These are phyloP conservation scores for Sigmodon hispidus DNA, from an alignment of 2,113 vertebrate species.

Conservation along the genomic window DNA sequence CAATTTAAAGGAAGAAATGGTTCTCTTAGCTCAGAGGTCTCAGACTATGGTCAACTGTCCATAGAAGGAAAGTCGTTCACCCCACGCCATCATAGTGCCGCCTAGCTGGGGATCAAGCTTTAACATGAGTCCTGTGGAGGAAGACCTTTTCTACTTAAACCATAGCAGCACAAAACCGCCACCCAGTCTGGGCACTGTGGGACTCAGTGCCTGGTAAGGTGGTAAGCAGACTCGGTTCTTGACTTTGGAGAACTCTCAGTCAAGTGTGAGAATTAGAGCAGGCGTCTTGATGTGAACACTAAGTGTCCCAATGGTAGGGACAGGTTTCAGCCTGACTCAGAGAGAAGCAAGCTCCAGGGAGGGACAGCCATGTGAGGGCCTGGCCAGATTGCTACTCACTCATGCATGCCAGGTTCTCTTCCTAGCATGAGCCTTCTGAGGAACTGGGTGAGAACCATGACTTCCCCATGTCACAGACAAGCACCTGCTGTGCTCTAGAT, in stretches of 20 bases:
- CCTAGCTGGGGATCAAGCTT: background rate
- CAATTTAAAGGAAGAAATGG: background rate
- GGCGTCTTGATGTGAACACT: too few species aligned
- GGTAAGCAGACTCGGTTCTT: background rate
- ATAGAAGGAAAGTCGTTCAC: background rate
- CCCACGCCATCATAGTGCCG: background rate
- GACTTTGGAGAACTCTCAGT: background rate
- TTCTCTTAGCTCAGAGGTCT: background rate
- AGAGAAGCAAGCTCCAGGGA: background rate
- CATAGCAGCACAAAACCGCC: background rate
- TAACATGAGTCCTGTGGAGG: background rate
- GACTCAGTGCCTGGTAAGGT: background rate
- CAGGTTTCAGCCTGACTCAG: background rate
- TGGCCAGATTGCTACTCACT: background rate
- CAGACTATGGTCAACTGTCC: background rate
- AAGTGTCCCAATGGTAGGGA: background rate
- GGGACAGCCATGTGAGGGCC: background rate
- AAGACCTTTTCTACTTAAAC: background rate
- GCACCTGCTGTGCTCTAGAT: background rate
- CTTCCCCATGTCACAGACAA: background rate
- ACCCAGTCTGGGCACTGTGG: background rate
- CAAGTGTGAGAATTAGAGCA: background rate
- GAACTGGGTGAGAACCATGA: background rate
- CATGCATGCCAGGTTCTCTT: fast-evolving
- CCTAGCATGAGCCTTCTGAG: background rate